Percentiles rank a stretch among this genome's conserved stretches.
Conservation (phyloP, 2,888 invertebrate genomes). For the Agonopterix alstromeriana region DNA sequence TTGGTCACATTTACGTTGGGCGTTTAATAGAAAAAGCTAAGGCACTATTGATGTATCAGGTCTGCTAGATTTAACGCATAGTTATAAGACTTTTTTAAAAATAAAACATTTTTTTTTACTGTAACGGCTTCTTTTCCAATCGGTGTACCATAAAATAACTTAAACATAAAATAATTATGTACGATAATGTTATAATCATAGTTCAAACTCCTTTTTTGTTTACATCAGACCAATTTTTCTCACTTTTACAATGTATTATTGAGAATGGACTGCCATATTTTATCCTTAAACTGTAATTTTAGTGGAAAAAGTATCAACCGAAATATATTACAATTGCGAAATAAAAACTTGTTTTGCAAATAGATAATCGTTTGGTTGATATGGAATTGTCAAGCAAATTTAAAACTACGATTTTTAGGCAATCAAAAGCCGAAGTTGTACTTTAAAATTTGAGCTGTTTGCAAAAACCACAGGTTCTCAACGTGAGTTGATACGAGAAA, state of each 20-base stretch:
- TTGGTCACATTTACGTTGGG: slow-evolving; percentile 23
- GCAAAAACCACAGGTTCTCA: too few relatives aligned
- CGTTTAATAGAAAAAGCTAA: slow-evolving; percentile 24
- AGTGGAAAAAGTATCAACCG: too few relatives aligned
- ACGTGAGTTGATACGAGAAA: too few relatives aligned
- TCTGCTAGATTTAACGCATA: slow-evolving; percentile 61
- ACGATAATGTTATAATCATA: slow-evolving; percentile 30
- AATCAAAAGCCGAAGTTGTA: too few relatives aligned
- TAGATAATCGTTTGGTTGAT: too few relatives aligned
- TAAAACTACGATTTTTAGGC: too few relatives aligned
- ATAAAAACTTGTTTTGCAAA: too few relatives aligned
- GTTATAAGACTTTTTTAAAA: slow-evolving; percentile 60
- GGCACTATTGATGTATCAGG: slow-evolving; percentile 28
- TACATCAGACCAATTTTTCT: slow-evolving; percentile 71
- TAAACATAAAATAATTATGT: slow-evolving; percentile 26
- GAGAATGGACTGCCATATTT: slow-evolving; percentile 69
- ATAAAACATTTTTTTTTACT: slow-evolving; percentile 57
- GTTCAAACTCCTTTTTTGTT: slow-evolving; percentile 46
- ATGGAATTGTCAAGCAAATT: too few relatives aligned
- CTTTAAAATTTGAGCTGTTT: too few relatives aligned
- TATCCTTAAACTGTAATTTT: slow-evolving; percentile 47
- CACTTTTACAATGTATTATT: slow-evolving; percentile 62
- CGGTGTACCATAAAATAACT: slow-evolving; percentile 53
- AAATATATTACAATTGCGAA: too few relatives aligned
- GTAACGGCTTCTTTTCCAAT: slow-evolving; percentile 67